Percentiles rank a stretch among this genome's conserved stretches.
Evolutionary conservation across 2,113 vertebrate species (phyloP).

Genomic region (Indicator indicator): DNA sequence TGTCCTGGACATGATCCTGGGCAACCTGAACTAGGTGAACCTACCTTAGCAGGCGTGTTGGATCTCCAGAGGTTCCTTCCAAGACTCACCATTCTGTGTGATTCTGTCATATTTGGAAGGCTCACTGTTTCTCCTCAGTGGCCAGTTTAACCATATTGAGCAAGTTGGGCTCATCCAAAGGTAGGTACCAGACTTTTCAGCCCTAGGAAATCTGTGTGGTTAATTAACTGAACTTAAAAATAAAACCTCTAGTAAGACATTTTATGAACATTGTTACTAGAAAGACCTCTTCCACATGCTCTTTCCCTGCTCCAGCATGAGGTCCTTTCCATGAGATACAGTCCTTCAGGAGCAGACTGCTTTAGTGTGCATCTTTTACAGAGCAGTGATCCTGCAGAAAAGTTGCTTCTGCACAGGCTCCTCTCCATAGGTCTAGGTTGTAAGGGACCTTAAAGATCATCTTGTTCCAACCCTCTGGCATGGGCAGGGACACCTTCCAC

Average conservation of each 20-base stretch:
- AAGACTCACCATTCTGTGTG: no score
- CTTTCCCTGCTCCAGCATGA: not conserved
- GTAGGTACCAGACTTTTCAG: not conserved
- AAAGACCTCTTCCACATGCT: not conserved
- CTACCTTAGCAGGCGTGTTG: no score
- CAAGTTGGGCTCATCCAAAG: not conserved
- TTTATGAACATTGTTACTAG: not conserved
- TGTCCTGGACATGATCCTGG: no score
- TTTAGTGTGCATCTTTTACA: accelerated
- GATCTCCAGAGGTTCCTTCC: no score
- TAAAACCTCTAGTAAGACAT: not conserved
- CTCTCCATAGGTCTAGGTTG: no score
- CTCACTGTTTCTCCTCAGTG: not conserved
- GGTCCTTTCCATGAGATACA: not conserved
- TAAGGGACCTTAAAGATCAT: no score
- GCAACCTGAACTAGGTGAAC: no score
- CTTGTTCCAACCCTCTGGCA: no score
- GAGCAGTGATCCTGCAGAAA: not conserved
- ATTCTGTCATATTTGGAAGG: not conserved
- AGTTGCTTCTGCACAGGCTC: accelerated
- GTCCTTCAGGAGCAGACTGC: not conserved
- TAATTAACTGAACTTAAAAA: not conserved
- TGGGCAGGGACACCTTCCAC: no score
- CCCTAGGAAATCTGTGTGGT: not conserved
- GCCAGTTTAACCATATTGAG: not conserved